Conservation (phyloP, 2,797 vertebrate species). For the Gallirallus australis region DNA sequence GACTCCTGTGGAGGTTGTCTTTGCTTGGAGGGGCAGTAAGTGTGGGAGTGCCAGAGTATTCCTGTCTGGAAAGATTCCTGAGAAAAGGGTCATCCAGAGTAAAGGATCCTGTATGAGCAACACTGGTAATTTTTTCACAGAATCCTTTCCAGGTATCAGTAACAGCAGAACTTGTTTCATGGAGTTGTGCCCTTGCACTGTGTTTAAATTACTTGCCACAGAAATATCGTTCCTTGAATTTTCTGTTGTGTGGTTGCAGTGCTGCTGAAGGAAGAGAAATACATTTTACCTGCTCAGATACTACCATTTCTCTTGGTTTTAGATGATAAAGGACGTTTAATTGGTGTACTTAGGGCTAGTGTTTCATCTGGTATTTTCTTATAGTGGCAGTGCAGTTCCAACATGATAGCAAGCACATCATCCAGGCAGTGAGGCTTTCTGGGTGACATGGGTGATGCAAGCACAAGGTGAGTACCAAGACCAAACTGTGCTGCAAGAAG, state of each 20-base stretch:
- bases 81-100: background rate
- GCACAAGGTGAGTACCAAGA: background rate
- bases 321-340: background rate
- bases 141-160: background rate
- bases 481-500: no score
- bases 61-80: background rate
- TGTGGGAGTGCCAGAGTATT: background rate
- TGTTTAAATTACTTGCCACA: background rate
- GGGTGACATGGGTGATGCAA: background rate
- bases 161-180: background rate
- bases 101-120: background rate
- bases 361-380: background rate
- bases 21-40: background rate
- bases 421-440: rapidly evolving
- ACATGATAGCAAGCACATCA: background rate
- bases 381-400: background rate
- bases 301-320: background rate
- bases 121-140: background rate
- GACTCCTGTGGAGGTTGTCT: background rate
- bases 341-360: background rate
- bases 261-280: background rate
- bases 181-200: background rate
- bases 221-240: background rate
- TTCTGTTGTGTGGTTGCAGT: background rate
- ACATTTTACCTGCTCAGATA: background rate